Percentiles rank a stretch among this genome's conserved stretches.
Evolutionary conservation across 2,888 invertebrate genomes (phyloP).

Genomic region (Physocephala rufipes): DNA sequence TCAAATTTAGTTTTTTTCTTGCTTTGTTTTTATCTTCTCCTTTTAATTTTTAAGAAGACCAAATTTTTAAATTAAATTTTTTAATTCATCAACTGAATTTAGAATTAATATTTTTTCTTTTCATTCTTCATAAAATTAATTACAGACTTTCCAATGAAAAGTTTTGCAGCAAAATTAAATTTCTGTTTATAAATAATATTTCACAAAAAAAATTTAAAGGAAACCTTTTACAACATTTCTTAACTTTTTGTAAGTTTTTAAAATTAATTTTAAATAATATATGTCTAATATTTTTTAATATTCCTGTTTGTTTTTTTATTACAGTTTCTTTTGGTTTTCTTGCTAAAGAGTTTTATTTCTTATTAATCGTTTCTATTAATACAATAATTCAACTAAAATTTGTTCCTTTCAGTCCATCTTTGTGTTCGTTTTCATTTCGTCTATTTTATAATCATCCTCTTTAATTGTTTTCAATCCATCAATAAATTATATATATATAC

Average conservation of each 20-base stretch:
- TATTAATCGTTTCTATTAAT: slow-evolving; percentile 20
- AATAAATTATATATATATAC: slow-evolving; percentile 21
- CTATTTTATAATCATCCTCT: no score
- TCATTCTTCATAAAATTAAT: slow-evolving; percentile 26
- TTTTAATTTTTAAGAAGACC: slow-evolving; percentile 7
- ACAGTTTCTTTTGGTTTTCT: slow-evolving; percentile 17
- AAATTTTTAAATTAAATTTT: slow-evolving; percentile 25
- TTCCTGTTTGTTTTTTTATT: slow-evolving; percentile 12
- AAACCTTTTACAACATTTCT: no score
- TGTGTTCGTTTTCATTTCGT: background rate
- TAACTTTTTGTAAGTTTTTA: background rate
- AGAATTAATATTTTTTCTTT: background rate
- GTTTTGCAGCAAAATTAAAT: slow-evolving; percentile 57
- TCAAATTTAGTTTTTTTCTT: background rate
- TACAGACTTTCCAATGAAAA: slow-evolving; percentile 44
- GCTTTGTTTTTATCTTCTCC: background rate
- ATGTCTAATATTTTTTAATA: slow-evolving; percentile 11
- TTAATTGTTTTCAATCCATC: slow-evolving; percentile 14
- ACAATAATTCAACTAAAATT: slow-evolving; percentile 30
- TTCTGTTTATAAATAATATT: slow-evolving; percentile 52
- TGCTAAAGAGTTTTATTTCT: background rate
- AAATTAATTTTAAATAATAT: slow-evolving; percentile 12
- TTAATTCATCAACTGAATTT: slow-evolving; percentile 16
- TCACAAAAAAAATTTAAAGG: slow-evolving; percentile 51
- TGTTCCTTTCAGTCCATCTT: slow-evolving; percentile 19